phyloP scores from a whole-genome alignment of 2,888 invertebrate species.

The Acanthopleura granulata region DNA sequence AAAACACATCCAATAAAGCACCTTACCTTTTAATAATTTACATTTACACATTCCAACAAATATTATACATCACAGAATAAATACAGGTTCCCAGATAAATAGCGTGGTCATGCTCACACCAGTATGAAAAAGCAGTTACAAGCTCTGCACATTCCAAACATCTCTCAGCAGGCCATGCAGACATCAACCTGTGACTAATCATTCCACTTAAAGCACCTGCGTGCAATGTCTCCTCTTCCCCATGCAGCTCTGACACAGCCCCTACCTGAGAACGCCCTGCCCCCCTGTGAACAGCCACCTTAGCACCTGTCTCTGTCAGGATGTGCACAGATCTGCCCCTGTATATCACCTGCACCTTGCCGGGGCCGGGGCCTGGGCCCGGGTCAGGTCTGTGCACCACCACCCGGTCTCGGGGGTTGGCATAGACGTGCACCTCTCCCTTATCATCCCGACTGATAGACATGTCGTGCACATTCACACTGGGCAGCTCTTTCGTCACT shows the following conservation, averaged over 20 bases:
- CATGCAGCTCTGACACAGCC: background rate
- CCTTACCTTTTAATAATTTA: too few relatives aligned
- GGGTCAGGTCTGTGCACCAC: constrained; percentile 48
- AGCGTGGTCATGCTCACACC: too few relatives aligned
- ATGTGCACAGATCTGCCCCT: background rate
- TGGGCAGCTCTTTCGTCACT: constrained; percentile 51
- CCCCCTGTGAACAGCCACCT: background rate
- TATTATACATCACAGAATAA: too few relatives aligned
- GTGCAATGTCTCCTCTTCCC: too few relatives aligned
- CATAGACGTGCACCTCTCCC: constrained; percentile 64
- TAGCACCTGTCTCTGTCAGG: background rate
- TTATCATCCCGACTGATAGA: constrained; percentile 44
- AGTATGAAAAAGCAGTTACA: too few relatives aligned
- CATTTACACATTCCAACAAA: too few relatives aligned
- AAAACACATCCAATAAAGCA: too few relatives aligned
- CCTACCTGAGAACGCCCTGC: background rate
- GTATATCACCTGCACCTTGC: background rate
- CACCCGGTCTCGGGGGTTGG: constrained; percentile 53
- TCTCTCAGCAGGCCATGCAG: too few relatives aligned
- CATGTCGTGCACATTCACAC: constrained; percentile 50
- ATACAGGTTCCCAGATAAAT: too few relatives aligned
- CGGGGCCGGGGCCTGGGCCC: constrained; percentile 35
- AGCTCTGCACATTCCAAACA: too few relatives aligned
- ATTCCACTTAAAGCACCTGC: too few relatives aligned
- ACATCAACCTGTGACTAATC: too few relatives aligned